Evolutionary conservation across 2,797 vertebrate species (phyloP), one percentile per base, ranked within the genome.

Genomic region (Urosaurus nigricauda): DNA sequence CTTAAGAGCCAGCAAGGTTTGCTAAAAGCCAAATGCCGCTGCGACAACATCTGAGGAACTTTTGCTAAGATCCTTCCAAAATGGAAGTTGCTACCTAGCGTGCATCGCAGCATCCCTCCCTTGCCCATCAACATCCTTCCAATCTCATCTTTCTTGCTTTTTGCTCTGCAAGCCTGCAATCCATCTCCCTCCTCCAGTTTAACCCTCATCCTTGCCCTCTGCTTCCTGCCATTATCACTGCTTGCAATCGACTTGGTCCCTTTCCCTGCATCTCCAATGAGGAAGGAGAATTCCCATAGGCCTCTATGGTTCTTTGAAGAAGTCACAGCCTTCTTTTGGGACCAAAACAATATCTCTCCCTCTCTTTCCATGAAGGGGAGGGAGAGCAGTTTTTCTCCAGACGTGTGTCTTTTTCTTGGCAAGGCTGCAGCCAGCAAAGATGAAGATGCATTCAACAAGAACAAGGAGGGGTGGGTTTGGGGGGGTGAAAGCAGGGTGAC

Each of bases 171-270:
- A 37, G 3, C 79, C 47, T 17, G 13, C 21, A 60, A 17, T 5
- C 1, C 75, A 56, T 21, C 37, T 21, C 74, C 21, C 21, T 14
- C 11, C 60, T 53, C 60, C 29, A 3, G 26, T 32, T 84, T 68
- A 43, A 84, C 74, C 43, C 51, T 40, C 35, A n/a, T 26, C 71
- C 71, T 90, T 40, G 9, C 29, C 60, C 79, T 43, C 47, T 26
- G 40, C 83, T 81, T 78, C 79, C 71, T 65, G 37, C 70, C 74
- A 60, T 81, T 82, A 81, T 75, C 87, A 37, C 79, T 3, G 37
- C 58, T 32, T 29, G 35, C 26, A 43, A 83, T 70, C 71, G 24
- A 3, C 13, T 40, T 16, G 21, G 24, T 75, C 14, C 35, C 37
- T 12, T n/a, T 75, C 70, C 83, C 87, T 82, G 16, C 7, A 88